Evolutionary conservation across 2,888 invertebrate genomes (phyloP).

Genomic region (Aphidius colemani): DNA sequence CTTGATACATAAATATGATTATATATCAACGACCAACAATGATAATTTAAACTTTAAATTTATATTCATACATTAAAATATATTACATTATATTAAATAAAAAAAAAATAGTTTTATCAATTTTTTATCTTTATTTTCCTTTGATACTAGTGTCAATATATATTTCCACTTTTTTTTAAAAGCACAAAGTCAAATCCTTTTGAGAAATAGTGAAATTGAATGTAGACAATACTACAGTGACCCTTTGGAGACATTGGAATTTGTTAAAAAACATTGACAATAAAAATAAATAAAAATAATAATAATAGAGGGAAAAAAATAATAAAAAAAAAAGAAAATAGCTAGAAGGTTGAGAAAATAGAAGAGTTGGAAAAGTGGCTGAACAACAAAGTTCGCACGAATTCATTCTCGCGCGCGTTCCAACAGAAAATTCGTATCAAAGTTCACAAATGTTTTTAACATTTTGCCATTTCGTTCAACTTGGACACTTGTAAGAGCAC

Average conservation of each 20-base stretch:
- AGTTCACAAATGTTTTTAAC: slow-evolving; percentile 18
- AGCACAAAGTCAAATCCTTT: no score
- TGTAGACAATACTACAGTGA: no score
- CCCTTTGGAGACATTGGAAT: background rate
- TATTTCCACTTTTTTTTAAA: no score
- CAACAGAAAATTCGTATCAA: slow-evolving; percentile 13
- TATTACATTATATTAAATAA: no score
- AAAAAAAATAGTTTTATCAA: no score
- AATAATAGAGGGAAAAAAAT: slow-evolving; percentile 17
- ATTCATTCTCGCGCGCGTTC: slow-evolving; percentile 19
- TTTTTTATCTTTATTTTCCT: no score
- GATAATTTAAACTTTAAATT: no score
- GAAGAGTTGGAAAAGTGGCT: slow-evolving; percentile 12
- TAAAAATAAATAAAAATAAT: slow-evolving; percentile 15
- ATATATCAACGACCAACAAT: no score
- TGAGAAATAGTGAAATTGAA: no score
- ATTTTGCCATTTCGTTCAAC: slow-evolving; percentile 15
- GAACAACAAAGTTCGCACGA: slow-evolving; percentile 23
- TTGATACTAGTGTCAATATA: no score
- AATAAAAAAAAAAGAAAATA: slow-evolving; percentile 10
- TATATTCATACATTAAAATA: no score
- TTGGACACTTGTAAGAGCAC: slow-evolving; percentile 4
- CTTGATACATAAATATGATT: slow-evolving; percentile 16
- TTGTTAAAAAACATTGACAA: background rate
- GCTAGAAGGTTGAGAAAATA: background rate